Base-by-base conservation (phyloP, 2,888 invertebrate species). In the Germaria angustata region DNA sequence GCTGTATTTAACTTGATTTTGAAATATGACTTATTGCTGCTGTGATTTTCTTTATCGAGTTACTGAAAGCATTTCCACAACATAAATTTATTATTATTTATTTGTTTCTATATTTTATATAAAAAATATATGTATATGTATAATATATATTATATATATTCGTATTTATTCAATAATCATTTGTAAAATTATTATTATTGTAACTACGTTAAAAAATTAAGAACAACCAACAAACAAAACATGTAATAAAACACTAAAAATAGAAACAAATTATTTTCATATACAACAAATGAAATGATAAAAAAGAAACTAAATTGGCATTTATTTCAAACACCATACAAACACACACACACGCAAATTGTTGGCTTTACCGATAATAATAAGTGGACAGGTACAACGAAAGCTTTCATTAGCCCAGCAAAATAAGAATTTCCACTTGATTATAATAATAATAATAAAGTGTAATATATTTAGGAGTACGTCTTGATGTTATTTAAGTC, bases 261-360 rank as follows among this genome's bases (percentile, higher is more conserved):
- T 55, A 59, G 32, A 78, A 63, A 69, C 59, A 81, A 68, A 73
- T 69, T 81, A 77, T 77, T 82, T 71, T 82, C 75, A 82, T 75
- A 82, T 71, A 79, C 61, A 71, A 71, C 75, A 79, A 82, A 81
- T 78, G 73, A 81, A 81, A 78, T 78, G 53, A 66, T 44, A 72
- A 65, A 13, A 59, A 61, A 66, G 68, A 69, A 49, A 71, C 0
- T 44, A 34, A 20, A 57, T 66, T 82, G 55, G 65, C 73, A 73
- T 57, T 78, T 77, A 66, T 68, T 81, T 77, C 9, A 46, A 41
- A 49, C 9, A n/a, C n/a, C n/a, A n/a, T n/a, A n/a, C n/a, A n/a
- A n/a, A n/a, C n/a, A n/a, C n/a, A n/a, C n/a, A n/a, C n/a, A 15
- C 8, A 68, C 15, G 24, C n/a, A 55, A 15, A 22, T 44, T 41